phyloP scores from a whole-genome alignment of 2,113 vertebrate genomes.

The Pelodiscus sinensis region DNA sequence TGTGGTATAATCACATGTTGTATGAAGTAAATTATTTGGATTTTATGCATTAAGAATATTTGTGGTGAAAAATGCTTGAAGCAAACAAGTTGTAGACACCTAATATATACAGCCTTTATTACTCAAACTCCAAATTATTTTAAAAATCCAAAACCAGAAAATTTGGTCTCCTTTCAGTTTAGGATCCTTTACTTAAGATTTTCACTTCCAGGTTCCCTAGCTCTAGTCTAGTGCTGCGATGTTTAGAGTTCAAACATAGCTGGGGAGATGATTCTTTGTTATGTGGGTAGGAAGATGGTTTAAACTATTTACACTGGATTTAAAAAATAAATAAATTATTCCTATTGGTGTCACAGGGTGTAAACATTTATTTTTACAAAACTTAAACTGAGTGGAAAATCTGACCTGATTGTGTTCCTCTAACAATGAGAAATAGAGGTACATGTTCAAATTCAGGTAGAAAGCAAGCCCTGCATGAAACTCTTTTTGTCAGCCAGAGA shows the following conservation, averaged over 20 bases:
- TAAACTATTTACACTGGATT: not conserved
- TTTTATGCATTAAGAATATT: not conserved
- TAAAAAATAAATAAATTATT: not conserved
- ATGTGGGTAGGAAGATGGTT: no score
- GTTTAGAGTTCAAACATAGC: not conserved
- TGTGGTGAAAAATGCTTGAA: not conserved
- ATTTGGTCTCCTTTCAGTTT: not conserved
- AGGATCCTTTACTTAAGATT: not conserved
- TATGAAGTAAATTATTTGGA: conserved; percentile 35
- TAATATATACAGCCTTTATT: not conserved
- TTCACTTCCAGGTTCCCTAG: not conserved
- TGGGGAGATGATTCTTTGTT: not conserved
- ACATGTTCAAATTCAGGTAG: not conserved
- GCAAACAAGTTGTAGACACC: not conserved
- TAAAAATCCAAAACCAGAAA: not conserved
- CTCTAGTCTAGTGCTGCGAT: not conserved
- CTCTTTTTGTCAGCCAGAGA: not conserved
- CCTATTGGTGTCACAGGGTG: not conserved
- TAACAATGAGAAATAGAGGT: not conserved
- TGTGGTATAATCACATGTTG: conserved; percentile 48
- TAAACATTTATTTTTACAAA: not conserved
- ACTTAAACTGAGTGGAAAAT: not conserved
- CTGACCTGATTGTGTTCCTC: not conserved
- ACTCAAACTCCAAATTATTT: not conserved
- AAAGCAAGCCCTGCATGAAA: not conserved